phyloP scores from a whole-genome alignment of 2,113 vertebrate genomes.

The Phocoena phocoena region DNA sequence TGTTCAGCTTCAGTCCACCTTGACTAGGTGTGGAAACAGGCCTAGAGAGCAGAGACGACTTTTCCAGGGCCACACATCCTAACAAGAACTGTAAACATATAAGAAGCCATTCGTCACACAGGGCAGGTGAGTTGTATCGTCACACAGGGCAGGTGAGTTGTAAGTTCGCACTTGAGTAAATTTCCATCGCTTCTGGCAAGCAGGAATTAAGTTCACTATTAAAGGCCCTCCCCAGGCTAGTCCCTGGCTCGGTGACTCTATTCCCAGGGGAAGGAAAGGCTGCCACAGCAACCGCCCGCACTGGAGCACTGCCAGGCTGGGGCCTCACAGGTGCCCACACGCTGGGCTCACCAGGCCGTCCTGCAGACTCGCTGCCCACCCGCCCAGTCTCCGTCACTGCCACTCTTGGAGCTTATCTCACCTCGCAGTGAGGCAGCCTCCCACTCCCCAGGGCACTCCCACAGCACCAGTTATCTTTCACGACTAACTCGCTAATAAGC shows the following conservation, averaged over 20 bases:
- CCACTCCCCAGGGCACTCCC: neutral
- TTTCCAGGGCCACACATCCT: neutral
- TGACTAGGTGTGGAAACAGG: neutral
- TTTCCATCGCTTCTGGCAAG: neutral
- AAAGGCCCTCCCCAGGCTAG: neutral
- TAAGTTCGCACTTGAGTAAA: rapidly evolving
- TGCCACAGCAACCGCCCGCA: rapidly evolving
- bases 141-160: rapidly evolving
- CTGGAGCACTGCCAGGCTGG: rapidly evolving
- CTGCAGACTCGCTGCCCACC: neutral
- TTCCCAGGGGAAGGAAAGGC: no score
- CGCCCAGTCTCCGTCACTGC: neutral
- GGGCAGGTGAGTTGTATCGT: rapidly evolving
- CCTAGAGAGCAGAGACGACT: rapidly evolving
- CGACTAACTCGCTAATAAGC: rapidly evolving
- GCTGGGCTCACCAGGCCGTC: no score
- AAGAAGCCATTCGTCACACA: neutral
- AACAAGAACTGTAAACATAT: rapidly evolving
- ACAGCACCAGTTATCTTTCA: neutral
- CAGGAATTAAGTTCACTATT: neutral
- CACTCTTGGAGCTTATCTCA: neutral
- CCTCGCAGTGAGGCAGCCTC: neutral
- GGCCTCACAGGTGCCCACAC: neutral
- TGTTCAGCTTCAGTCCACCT: rapidly evolving
- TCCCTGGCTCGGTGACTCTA: neutral